These are phyloP conservation scores for Lasioglossum pauxillum DNA, from an alignment of 2,888 invertebrate genomes.

Conservation along the genomic window DNA sequence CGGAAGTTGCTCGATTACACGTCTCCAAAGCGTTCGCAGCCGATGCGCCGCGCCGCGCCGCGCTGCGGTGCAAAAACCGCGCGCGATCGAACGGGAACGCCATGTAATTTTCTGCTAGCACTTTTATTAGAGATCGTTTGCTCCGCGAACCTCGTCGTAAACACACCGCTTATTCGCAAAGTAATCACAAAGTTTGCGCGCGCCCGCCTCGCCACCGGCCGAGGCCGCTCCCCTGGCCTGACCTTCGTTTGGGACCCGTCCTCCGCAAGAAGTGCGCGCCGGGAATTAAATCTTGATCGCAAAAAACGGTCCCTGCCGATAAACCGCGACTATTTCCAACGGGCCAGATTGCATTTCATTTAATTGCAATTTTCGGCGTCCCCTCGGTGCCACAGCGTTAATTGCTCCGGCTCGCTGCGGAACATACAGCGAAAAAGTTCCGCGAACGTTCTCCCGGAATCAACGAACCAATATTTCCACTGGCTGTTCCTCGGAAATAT, in stretches of 20 bases:
- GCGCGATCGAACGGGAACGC: constrained; percentile 19
- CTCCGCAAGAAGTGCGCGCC: background rate
- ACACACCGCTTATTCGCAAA: constrained; percentile 31
- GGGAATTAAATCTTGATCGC: background rate
- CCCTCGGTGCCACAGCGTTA: background rate
- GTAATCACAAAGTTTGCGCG: constrained; percentile 35
- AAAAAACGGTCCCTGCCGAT: background rate
- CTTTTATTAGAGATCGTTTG: constrained; percentile 23
- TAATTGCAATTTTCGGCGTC: background rate
- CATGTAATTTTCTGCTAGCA: background rate
- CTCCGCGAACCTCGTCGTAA: constrained; percentile 17
- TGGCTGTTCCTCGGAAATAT: background rate
- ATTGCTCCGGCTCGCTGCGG: background rate
- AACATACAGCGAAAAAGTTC: background rate
- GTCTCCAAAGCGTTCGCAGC: constrained; percentile 6
- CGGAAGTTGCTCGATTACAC: constrained; percentile 33
- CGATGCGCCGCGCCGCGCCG: background rate
- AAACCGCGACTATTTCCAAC: constrained; percentile 15
- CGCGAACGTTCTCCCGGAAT: background rate
- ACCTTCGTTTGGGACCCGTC: background rate
- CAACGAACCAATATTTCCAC: background rate
- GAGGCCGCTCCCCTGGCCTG: background rate
- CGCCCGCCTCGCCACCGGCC: background rate
- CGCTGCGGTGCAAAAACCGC: constrained; percentile 11
- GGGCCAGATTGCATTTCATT: background rate